Evolutionary conservation across 2,888 invertebrate genomes (phyloP).

Genomic region (Stenolophus ochropezus): DNA sequence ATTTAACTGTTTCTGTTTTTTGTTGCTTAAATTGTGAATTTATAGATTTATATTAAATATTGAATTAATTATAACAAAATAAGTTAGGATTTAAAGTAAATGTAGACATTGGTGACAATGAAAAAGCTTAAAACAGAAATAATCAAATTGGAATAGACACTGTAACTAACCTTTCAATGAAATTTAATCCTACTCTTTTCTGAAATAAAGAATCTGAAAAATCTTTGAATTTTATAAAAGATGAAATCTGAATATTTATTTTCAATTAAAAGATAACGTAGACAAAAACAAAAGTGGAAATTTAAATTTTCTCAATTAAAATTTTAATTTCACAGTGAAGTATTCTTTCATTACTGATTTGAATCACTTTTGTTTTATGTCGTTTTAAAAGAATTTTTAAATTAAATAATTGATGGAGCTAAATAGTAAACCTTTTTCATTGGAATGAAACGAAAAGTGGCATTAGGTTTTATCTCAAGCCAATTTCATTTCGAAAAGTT

Average conservation of each 20-base stretch:
- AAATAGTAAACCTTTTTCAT: not conserved
- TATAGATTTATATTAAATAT: no score
- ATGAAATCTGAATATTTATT: conserved; percentile 42
- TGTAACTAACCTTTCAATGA: conserved; percentile 1
- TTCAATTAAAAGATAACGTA: conserved; percentile 53
- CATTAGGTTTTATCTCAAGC: conserved; percentile 6
- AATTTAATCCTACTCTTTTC: not conserved
- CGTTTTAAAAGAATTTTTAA: conserved; percentile 46
- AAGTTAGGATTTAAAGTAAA: no score
- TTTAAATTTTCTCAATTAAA: conserved; percentile 51
- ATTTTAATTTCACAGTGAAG: conserved; percentile 40
- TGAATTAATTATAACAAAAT: no score
- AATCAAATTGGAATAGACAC: not conserved
- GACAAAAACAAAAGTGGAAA: conserved; percentile 42
- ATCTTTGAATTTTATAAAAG: conserved; percentile 10
- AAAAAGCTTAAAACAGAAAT: not conserved
- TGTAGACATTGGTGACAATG: not conserved
- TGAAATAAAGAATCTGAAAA: not conserved
- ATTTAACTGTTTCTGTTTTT: no score
- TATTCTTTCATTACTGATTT: conserved; percentile 26
- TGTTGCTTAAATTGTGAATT: no score
- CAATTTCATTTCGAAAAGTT: not conserved
- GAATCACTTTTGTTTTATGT: conserved; percentile 18
- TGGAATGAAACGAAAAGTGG: conserved; percentile 7
- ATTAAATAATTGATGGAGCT: conserved; percentile 45